These are phyloP conservation scores for Euspilapteryx auroguttella DNA, from an alignment of 2,888 invertebrate species.

Conservation along the genomic window DNA sequence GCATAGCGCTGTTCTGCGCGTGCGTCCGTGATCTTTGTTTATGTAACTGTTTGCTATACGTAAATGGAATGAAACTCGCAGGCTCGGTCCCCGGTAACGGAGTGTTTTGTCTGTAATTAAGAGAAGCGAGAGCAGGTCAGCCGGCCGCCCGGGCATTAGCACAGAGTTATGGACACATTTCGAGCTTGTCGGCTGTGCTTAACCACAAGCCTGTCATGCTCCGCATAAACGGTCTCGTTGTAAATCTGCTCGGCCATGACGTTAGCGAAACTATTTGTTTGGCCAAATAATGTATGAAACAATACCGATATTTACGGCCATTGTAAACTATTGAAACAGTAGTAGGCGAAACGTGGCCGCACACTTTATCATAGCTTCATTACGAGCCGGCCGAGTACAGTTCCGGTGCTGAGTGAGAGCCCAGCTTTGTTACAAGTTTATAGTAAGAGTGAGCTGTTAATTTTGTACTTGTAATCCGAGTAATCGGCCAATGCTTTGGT, in stretches of 20 bases:
- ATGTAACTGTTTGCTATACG: slow-evolving; percentile 34
- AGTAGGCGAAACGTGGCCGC: no score
- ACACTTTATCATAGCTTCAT: no score
- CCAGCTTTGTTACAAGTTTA: no score
- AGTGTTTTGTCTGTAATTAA: slow-evolving; percentile 55
- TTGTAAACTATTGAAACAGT: no score
- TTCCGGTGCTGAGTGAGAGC: no score
- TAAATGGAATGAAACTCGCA: slow-evolving; percentile 41
- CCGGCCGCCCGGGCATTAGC: no score
- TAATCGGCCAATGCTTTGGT: no score
- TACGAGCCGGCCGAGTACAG: no score
- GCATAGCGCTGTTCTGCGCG: slow-evolving; percentile 22
- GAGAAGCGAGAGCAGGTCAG: slow-evolving; percentile 34
- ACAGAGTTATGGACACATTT: slow-evolving; percentile 41
- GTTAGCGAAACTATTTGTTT: slow-evolving; percentile 17
- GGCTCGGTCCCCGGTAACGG: slow-evolving; percentile 35
- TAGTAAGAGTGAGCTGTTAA: no score
- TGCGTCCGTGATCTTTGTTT: slow-evolving; percentile 34
- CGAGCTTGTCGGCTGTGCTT: slow-evolving; percentile 29
- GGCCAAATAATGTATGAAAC: slow-evolving; percentile 10
- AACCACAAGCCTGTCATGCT: slow-evolving; percentile 31
- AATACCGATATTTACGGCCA: no score
- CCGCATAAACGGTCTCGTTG: slow-evolving; percentile 19
- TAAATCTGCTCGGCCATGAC: slow-evolving; percentile 27
- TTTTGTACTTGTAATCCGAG: no score